Evolutionary conservation across 2,113 vertebrate genomes (phyloP).

Genomic region (Gavialis gangeticus): DNA sequence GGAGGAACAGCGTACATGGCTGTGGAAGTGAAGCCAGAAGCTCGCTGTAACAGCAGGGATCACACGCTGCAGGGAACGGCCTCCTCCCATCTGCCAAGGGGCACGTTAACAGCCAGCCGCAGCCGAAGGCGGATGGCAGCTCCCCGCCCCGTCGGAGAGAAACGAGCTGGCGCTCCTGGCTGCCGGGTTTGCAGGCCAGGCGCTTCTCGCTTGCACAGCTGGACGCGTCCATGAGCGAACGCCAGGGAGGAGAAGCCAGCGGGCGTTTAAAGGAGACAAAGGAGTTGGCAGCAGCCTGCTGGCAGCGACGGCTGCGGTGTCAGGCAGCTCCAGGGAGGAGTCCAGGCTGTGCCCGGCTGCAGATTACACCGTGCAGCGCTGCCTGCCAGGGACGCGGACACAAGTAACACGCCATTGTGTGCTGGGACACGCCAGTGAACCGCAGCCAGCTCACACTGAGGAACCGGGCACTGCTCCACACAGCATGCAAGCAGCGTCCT

Average conservation of each 20-base stretch:
- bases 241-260: not conserved
- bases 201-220: not conserved
- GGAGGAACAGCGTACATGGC: not conserved
- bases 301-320: not conserved
- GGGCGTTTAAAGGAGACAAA: not conserved
- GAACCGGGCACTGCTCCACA: not conserved
- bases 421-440: not conserved
- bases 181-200: not conserved
- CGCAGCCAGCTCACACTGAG: not conserved
- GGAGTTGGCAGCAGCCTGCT: not conserved
- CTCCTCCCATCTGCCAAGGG: not conserved
- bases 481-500: not conserved
- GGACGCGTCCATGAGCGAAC: not conserved
- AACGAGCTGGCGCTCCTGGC: not conserved
- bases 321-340: not conserved
- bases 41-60: slow-evolving; percentile 1
- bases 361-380: not conserved
- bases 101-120: not conserved
- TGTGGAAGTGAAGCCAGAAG: not conserved
- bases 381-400: not conserved
- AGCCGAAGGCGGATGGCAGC: not conserved
- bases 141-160: not conserved
- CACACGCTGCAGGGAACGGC: not conserved
- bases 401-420: not conserved
- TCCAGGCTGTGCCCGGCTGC: not conserved